These are phyloP conservation scores for Machaerirhynchus nigripectus DNA, from an alignment of 2,113 vertebrate genomes.

Conservation along the genomic window DNA sequence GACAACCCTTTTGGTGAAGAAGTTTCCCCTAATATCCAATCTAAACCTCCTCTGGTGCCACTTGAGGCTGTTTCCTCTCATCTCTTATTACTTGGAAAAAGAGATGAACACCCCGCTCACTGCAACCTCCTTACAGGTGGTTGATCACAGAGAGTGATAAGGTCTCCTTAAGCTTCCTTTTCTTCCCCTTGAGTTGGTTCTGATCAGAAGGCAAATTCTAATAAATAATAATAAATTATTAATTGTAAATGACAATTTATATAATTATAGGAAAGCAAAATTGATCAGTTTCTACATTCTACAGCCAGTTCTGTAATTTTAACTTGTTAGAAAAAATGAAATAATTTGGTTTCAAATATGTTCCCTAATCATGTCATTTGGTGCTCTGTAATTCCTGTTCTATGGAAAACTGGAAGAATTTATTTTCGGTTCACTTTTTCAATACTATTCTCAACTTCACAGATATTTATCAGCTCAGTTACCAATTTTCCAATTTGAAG, in stretches of 20 bases:
- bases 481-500: not conserved
- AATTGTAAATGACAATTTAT: not conserved
- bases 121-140: not conserved
- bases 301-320: not conserved
- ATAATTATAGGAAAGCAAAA: not conserved
- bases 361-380: not conserved
- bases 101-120: not conserved
- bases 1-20: not conserved
- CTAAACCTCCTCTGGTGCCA: not conserved
- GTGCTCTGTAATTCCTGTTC: not conserved
- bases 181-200: not conserved
- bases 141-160: not conserved
- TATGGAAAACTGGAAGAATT: not conserved
- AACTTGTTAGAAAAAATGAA: not conserved
- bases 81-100: not conserved
- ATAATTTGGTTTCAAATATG: not conserved
- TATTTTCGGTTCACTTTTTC: not conserved
- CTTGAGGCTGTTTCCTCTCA: not conserved
- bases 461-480: not conserved
- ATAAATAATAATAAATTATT: not conserved
- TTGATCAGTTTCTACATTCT: not conserved
- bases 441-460: not conserved
- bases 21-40: not conserved
- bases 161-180: not conserved
- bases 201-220: not conserved